Percentiles rank a stretch among this genome's conserved stretches.
Evolutionary conservation across 1,140 invertebrate species (phyloP).

Genomic region (Drusus annulatus): DNA sequence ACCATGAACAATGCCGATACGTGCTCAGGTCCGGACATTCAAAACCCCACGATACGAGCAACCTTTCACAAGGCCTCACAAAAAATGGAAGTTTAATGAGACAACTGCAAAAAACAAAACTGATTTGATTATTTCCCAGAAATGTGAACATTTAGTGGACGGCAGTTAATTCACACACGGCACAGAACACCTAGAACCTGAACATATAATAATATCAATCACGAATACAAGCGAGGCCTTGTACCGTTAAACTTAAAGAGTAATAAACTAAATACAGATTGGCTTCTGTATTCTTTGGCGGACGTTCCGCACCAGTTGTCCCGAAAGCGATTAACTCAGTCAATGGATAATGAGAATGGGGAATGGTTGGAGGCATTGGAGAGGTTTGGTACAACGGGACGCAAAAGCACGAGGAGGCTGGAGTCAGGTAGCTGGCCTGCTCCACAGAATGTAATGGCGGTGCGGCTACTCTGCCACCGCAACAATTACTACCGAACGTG

Average conservation of each 20-base stretch:
- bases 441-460: neutral
- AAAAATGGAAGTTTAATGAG: neutral
- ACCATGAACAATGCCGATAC: neutral
- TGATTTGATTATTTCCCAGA: slow-evolving; percentile 9
- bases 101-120: neutral
- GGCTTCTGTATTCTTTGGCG: slow-evolving; percentile 1
- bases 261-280: slow-evolving; percentile 35
- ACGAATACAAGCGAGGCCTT: slow-evolving; percentile 19
- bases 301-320: slow-evolving; percentile 50
- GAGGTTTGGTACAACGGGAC: neutral
- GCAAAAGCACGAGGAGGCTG: neutral
- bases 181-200: slow-evolving; percentile 14
- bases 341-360: slow-evolving; percentile 5
- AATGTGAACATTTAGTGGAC: neutral
- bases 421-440: slow-evolving; percentile 8
- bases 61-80: neutral
- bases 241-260: slow-evolving; percentile 26
- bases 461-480: slow-evolving; percentile 17
- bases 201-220: neutral
- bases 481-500: neutral
- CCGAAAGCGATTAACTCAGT: slow-evolving; percentile 36
- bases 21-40: neutral
- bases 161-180: neutral
- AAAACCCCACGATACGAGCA: neutral
- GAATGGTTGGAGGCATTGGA: neutral